Conservation (phyloP, 2,888 invertebrate genomes). For the Limnephilus marmoratus region DNA sequence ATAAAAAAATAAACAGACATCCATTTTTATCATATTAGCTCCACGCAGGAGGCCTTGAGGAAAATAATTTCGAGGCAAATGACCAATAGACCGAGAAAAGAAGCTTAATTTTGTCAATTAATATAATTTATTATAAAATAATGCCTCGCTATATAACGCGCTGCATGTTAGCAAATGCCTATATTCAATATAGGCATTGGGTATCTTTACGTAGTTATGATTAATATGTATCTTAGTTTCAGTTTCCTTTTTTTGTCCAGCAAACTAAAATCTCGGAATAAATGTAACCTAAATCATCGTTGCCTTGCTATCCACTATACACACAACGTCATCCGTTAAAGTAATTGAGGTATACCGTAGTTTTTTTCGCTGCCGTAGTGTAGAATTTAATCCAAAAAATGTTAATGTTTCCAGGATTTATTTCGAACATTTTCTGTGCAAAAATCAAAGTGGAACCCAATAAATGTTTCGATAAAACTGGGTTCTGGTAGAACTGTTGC, state of each 20-base stretch:
- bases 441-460: slow-evolving; percentile 53
- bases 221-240: slow-evolving; percentile 33
- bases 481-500: slow-evolving; percentile 36
- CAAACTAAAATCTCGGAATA: neutral
- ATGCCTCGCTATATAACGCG: neutral
- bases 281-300: slow-evolving; percentile 49
- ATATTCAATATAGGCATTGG: no score
- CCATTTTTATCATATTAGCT: neutral
- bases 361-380: slow-evolving; percentile 2
- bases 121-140: neutral
- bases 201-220: neutral
- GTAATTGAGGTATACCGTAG: slow-evolving; percentile 55
- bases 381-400: slow-evolving; percentile 51
- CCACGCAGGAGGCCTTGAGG: no score
- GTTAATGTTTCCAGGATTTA: slow-evolving; percentile 61
- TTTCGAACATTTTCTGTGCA: slow-evolving; percentile 54
- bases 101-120: neutral
- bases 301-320: slow-evolving; percentile 6
- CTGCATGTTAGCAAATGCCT: neutral
- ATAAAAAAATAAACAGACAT: neutral
- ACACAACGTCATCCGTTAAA: slow-evolving; percentile 52
- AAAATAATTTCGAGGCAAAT: neutral
- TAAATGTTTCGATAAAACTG: slow-evolving; percentile 61
- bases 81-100: neutral
- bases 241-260: slow-evolving; percentile 10